Percentiles rank a stretch among this genome's conserved stretches.
phyloP scores from a whole-genome alignment of 2,888 invertebrate genomes.

The Plagodis dolabraria region DNA sequence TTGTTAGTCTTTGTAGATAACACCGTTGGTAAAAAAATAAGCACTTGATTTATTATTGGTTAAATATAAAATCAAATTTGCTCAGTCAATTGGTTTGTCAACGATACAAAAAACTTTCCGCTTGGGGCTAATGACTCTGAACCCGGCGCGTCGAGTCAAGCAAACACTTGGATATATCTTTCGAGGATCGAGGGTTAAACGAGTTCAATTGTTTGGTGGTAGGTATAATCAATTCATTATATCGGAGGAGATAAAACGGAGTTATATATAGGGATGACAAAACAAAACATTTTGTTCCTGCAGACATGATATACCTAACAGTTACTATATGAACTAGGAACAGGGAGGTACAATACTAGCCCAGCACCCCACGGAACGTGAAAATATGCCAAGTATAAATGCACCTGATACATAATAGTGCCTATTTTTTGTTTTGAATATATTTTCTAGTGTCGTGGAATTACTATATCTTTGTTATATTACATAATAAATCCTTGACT shows the following conservation, averaged over 20 bases:
- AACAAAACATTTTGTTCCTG: too few relatives aligned
- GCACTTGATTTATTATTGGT: conserved; percentile 4
- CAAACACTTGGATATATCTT: conserved; percentile 35
- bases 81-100: conserved; percentile 14
- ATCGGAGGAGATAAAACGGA: not conserved
- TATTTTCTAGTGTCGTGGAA: too few relatives aligned
- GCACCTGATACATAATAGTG: too few relatives aligned
- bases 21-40: conserved; percentile 4
- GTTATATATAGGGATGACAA: too few relatives aligned
- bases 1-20: conserved; percentile 3
- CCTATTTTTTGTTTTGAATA: too few relatives aligned
- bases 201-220: conserved; percentile 34
- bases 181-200: conserved; percentile 17
- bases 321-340: too few relatives aligned
- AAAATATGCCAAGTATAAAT: too few relatives aligned
- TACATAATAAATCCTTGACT: too few relatives aligned
- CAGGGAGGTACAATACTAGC: too few relatives aligned
- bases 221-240: conserved; percentile 13
- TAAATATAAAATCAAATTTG: conserved; percentile 14
- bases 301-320: too few relatives aligned
- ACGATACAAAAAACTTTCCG: conserved; percentile 42
- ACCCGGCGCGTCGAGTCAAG: conserved; percentile 25
- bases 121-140: conserved; percentile 55
- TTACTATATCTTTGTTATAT: too few relatives aligned
- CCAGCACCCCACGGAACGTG: too few relatives aligned